These are phyloP conservation scores for Scarus forsteni DNA, from an alignment of 2,797 vertebrate species.

Conservation along the genomic window DNA sequence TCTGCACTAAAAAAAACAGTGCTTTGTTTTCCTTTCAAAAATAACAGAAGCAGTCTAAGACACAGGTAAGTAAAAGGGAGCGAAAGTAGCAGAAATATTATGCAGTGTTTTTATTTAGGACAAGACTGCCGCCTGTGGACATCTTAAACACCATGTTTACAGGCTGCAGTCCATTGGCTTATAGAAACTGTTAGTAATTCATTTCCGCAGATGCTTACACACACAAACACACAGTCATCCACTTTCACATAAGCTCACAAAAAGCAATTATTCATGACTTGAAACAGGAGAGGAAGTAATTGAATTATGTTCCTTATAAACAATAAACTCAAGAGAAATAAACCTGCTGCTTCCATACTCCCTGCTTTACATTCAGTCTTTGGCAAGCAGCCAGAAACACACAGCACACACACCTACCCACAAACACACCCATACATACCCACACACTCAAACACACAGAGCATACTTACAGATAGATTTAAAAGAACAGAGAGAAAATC, in stretches of 20 bases:
- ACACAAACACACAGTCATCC: conserved; percentile 10
- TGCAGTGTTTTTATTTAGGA: conserved; percentile 65
- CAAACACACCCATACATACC: conserved; percentile 13
- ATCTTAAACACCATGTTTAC: conserved; percentile 77
- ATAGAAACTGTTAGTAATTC: conserved; percentile 76
- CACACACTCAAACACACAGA: background rate
- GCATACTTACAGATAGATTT: no score
- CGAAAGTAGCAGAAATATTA: conserved; percentile 11
- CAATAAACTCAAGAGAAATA: conserved; percentile 68
- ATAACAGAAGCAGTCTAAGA: conserved; percentile 62
- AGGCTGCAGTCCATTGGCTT: conserved; percentile 75
- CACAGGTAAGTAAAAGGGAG: conserved; percentile 5
- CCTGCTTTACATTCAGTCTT: conserved; percentile 45
- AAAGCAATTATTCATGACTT: conserved; percentile 74
- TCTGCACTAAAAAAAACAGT: conserved; percentile 38
- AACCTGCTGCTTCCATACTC: conserved; percentile 68
- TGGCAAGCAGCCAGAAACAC: conserved; percentile 39
- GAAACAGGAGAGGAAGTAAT: conserved; percentile 78
- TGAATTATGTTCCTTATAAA: conserved; percentile 77
- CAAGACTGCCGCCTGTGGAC: conserved; percentile 65
- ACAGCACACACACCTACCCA: conserved; percentile 20
- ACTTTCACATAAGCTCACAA: conserved; percentile 8
- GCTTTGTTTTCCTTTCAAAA: conserved; percentile 75
- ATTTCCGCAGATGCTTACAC: conserved; percentile 60
- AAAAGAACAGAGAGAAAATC: no score